phyloP scores from a whole-genome alignment of 1,140 invertebrate species.

The Zeugodacus cucurbitae region DNA sequence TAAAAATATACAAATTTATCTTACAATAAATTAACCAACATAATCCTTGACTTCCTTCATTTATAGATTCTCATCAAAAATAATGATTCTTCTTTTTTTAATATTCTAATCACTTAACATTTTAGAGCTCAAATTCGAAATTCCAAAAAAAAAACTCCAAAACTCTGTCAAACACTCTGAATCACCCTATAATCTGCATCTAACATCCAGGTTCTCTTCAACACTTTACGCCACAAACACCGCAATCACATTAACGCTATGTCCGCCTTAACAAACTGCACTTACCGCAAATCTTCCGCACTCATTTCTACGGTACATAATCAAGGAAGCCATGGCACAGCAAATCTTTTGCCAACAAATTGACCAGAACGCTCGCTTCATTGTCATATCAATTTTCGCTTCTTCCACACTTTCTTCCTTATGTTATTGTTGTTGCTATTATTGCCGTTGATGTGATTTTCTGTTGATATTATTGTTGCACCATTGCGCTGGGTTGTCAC shows the following conservation, averaged over 20 bases:
- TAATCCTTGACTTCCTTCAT: too few relatives aligned
- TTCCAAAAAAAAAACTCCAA: too few relatives aligned
- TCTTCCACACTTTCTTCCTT: not conserved
- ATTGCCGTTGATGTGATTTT: conserved; percentile 16
- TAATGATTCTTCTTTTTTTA: too few relatives aligned
- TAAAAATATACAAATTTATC: too few relatives aligned
- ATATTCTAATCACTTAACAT: too few relatives aligned
- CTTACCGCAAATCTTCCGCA: not conserved
- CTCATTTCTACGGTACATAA: not conserved
- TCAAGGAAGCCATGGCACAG: not conserved
- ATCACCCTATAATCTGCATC: not conserved
- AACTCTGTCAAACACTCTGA: too few relatives aligned
- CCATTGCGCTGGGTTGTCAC: not conserved
- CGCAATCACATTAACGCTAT: conserved; percentile 19
- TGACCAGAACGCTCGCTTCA: conserved; percentile 15
- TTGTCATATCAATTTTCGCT: conserved; percentile 25
- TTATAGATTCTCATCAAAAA: too few relatives aligned
- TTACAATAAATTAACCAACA: too few relatives aligned
- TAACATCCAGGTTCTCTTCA: not conserved
- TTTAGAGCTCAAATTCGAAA: too few relatives aligned
- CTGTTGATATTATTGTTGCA: conserved; percentile 28
- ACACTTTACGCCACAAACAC: not conserved
- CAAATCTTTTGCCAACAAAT: conserved; percentile 1
- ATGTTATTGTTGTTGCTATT: not conserved
- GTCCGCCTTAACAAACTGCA: not conserved